Conservation (phyloP, 2,113 vertebrate genomes). For the Centrocercus urophasianus region DNA sequence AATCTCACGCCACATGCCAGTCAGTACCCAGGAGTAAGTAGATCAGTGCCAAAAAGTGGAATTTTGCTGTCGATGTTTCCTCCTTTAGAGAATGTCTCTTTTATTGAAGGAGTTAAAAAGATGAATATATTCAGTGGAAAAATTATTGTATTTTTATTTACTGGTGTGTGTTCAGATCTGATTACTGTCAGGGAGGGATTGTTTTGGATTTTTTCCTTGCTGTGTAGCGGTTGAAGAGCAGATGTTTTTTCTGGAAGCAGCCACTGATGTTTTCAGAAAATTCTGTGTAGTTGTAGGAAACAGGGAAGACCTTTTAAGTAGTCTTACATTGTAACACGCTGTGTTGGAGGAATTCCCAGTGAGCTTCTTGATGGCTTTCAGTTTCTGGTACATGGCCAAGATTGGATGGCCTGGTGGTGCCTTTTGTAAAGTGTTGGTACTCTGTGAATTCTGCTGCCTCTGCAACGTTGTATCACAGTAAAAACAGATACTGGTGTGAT, state of each 20-base stretch:
- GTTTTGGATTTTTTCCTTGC: neutral
- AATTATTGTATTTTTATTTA: fast-evolving
- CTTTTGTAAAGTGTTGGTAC: neutral
- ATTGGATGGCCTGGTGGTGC: neutral
- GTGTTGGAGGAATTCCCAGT: neutral
- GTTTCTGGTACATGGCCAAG: neutral
- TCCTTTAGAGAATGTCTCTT: fast-evolving
- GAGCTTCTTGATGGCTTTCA: neutral
- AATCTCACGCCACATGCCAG: constrained; percentile 99
- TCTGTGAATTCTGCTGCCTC: neutral
- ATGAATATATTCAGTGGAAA: fast-evolving
- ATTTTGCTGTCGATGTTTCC: fast-evolving
- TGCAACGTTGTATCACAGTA: neutral
- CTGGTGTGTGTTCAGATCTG: neutral
- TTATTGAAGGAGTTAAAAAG: neutral
- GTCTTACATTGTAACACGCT: neutral
- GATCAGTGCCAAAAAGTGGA: neutral
- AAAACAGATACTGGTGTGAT: neutral
- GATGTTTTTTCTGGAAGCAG: neutral
- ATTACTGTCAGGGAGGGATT: fast-evolving
- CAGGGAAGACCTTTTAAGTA: neutral
- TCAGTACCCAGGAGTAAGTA: constrained; percentile 96
- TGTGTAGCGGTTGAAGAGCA: neutral
- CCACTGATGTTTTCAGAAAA: neutral
- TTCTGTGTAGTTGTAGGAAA: fast-evolving